Evolutionary conservation across 35 echinoderm and acorn worm species (phyloP).

Genomic region (Nesometra sesokonis): DNA sequence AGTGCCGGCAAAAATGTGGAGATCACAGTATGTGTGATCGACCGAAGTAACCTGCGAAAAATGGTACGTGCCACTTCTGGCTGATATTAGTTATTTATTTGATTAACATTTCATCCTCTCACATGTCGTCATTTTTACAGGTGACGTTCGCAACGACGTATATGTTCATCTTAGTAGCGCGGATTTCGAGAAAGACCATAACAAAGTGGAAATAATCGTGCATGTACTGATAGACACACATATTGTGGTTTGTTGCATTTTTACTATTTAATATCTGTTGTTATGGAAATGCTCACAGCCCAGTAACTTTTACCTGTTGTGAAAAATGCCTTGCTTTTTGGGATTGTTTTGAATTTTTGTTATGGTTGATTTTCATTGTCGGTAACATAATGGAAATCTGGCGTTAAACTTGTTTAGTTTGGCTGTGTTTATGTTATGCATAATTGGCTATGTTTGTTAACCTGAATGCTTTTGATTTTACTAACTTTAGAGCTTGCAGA

Average conservation of each 20-base stretch:
- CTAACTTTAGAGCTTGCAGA: too few relatives aligned
- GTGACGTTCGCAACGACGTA: neutral
- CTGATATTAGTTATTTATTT: neutral
- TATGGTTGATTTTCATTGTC: neutral
- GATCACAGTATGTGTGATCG: neutral
- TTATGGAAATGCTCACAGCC: neutral
- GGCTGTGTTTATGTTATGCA: too few relatives aligned
- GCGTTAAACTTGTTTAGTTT: too few relatives aligned
- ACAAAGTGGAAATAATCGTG: constrained; percentile 1
- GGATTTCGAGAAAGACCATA: neutral
- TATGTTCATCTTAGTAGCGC: neutral
- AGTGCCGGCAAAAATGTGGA: constrained; percentile 5
- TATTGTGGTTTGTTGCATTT: neutral
- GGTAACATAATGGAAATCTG: too few relatives aligned
- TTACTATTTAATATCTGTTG: neutral
- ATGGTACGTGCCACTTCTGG: neutral
- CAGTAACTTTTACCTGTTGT: too few relatives aligned
- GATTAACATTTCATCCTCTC: neutral
- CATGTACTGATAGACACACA: neutral
- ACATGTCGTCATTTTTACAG: neutral
- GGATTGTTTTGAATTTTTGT: neutral
- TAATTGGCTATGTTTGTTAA: too few relatives aligned
- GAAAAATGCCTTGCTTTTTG: neutral
- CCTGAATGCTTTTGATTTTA: too few relatives aligned
- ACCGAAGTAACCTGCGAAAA: neutral